phyloP scores from a whole-genome alignment of 2,888 invertebrate species.

The Platycheirus albimanus region DNA sequence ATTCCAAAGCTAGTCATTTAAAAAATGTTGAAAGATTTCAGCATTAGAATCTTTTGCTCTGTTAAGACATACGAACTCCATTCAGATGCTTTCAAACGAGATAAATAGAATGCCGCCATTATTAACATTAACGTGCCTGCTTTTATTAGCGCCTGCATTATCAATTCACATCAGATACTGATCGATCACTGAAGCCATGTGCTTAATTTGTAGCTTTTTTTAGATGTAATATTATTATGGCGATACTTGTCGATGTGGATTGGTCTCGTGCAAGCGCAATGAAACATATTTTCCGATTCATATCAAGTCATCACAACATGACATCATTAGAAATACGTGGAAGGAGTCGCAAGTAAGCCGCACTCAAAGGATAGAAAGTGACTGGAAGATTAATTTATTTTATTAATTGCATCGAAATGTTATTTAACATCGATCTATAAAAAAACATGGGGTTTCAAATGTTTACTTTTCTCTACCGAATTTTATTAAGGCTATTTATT shows the following conservation, averaged over 20 bases:
- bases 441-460: no score
- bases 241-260: neutral
- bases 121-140: slow-evolving; percentile 4
- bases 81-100: slow-evolving; percentile 3
- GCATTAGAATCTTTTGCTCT: neutral
- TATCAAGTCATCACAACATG: slow-evolving; percentile 18
- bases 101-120: neutral
- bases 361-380: slow-evolving; percentile 3
- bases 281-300: neutral
- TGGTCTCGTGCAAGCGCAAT: neutral
- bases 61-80: no score
- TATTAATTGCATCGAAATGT: neutral
- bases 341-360: slow-evolving; percentile 1
- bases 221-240: slow-evolving; percentile 9
- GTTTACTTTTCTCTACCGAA: no score
- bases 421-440: neutral
- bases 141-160: slow-evolving; percentile 25
- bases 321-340: slow-evolving; percentile 25
- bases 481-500: no score
- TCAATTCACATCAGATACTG: slow-evolving; percentile 12
- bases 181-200: slow-evolving; percentile 13
- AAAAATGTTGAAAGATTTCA: no score
- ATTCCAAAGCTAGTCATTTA: no score
- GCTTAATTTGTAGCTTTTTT: neutral
- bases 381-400: neutral